A percentile compares a stretch with the other conserved stretches of the same genome.
Conservation (phyloP, 1,140 invertebrate species). For the Drosophila orena region DNA sequence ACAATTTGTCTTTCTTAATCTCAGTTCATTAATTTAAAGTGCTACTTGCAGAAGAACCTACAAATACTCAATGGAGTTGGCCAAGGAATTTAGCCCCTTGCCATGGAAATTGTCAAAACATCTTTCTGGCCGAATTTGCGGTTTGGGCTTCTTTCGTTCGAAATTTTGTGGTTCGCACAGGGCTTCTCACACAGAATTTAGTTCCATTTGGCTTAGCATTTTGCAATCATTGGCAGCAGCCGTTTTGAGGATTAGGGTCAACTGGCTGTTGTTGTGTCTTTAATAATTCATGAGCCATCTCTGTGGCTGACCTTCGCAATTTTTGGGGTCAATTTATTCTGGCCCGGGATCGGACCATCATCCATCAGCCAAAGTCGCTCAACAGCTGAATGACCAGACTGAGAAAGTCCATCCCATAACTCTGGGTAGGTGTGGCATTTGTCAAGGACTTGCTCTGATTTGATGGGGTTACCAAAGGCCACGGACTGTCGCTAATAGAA, state of each 20-base stretch:
- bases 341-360: slow-evolving; percentile 27
- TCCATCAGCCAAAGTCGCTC: slow-evolving; percentile 36
- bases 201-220: slow-evolving; percentile 71
- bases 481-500: too few relatives aligned
- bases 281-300: slow-evolving; percentile 62
- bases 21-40: slow-evolving; percentile 83
- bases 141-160: slow-evolving; percentile 21
- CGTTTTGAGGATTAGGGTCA: slow-evolving; percentile 68
- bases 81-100: slow-evolving; percentile 23
- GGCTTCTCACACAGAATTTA: slow-evolving; percentile 33
- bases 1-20: slow-evolving; percentile 83
- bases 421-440: slow-evolving; percentile 37
- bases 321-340: slow-evolving; percentile 65
- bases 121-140: slow-evolving; percentile 54
- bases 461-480: slow-evolving; percentile 20
- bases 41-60: slow-evolving; percentile 57
- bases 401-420: slow-evolving; percentile 8
- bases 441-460: slow-evolving; percentile 45
- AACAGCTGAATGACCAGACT: slow-evolving; percentile 15
- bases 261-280: slow-evolving; percentile 59
- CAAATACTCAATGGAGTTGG: slow-evolving; percentile 20
- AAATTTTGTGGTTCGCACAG: slow-evolving; percentile 15
- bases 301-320: slow-evolving; percentile 73
- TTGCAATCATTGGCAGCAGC: slow-evolving; percentile 62
- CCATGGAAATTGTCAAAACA: slow-evolving; percentile 49